Evolutionary conservation across 1,140 invertebrate genomes (phyloP), one percentile per base, ranked within the genome.

Genomic region (Polypedilum pembai): DNA sequence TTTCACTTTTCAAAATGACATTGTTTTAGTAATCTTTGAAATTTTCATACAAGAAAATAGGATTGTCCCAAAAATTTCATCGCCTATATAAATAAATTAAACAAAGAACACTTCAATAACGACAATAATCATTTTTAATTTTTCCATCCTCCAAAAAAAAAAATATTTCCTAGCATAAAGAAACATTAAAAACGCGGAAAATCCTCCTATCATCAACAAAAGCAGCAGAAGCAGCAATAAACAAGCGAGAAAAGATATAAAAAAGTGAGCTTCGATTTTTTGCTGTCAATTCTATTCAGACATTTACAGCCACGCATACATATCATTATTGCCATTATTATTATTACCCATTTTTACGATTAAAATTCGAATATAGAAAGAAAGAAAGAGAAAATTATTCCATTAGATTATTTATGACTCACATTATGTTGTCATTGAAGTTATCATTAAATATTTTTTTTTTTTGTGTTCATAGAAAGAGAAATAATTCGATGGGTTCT

Each of bases 371-470:
- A 33, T 33, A 33, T 33, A 33, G 1, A 33, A 56, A n/a, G 45
- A 56, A 15, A 56, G 45, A 56, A 56, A n/a, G n/a, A n/a, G n/a
- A n/a, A 56, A 56, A 56, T 56, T 56, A 56, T 56, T 56, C 45
- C 45, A 56, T 56, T 56, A 56, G 45, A 56, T 56, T 56, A 56
- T 56, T 56, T 56, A 56, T 56, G 45, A 15, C 45, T 56, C 45
- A 56, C 45, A 56, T 56, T 56, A 56, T 56, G 45, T 15, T 56
- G 45, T 56, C 45, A 56, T 56, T 56, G n/a, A 56, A 15, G 45
- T 56, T 56, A 56, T 15, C n/a, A 56, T 56, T 56, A 56, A n/a
- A 56, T 56, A 33, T 33, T 33, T 33, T 5, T 33, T 33, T 33
- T 33, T 33, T 33, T 33, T 33, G n/a, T 33, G 24, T 33, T 33